Percentiles rank a stretch among this genome's conserved stretches.
Evolutionary conservation across 1,140 invertebrate genomes (phyloP).

Genomic region (Drosophila orena): DNA sequence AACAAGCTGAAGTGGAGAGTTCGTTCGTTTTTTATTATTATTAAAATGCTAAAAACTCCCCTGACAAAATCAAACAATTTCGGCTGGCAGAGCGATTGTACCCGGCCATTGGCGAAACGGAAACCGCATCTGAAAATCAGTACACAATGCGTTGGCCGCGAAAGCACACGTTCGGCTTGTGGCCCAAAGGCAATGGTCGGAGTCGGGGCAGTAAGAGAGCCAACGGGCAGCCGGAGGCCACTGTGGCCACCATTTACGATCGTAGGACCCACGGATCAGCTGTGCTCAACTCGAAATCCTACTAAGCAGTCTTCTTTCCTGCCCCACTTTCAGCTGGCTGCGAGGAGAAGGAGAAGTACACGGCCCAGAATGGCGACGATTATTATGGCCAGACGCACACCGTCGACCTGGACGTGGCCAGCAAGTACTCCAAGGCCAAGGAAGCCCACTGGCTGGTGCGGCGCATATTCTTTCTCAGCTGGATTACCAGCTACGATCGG

Average conservation of each 20-base stretch:
- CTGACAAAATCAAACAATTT: slow-evolving; percentile 53
- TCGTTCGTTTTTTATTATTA: slow-evolving; percentile 40
- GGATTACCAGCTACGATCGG: slow-evolving; percentile 88
- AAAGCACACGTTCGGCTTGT: slow-evolving; percentile 65
- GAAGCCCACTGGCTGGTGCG: slow-evolving; percentile 72
- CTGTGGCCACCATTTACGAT: slow-evolving; percentile 63
- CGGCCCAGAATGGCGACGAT: slow-evolving; percentile 64
- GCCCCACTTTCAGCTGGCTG: slow-evolving; percentile 53
- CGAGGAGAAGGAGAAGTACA: slow-evolving; percentile 73
- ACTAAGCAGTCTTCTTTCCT: neutral
- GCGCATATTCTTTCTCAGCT: slow-evolving; percentile 87
- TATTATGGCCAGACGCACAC: slow-evolving; percentile 35
- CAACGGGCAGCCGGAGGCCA: neutral
- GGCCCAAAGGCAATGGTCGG: slow-evolving; percentile 4
- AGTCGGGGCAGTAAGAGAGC: neutral
- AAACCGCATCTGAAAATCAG: slow-evolving; percentile 52
- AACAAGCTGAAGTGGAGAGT: slow-evolving; percentile 17
- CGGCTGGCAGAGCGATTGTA: slow-evolving; percentile 48
- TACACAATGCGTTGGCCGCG: slow-evolving; percentile 78
- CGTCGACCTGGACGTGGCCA: slow-evolving; percentile 63
- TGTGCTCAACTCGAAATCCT: neutral
- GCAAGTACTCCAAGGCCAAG: slow-evolving; percentile 65
- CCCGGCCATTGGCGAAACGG: slow-evolving; percentile 50
- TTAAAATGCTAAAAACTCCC: slow-evolving; percentile 55
- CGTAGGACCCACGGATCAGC: slow-evolving; percentile 41